Evolutionary conservation across 2,888 invertebrate genomes (phyloP).

Genomic region (Cataglyphis rosenhaueri): DNA sequence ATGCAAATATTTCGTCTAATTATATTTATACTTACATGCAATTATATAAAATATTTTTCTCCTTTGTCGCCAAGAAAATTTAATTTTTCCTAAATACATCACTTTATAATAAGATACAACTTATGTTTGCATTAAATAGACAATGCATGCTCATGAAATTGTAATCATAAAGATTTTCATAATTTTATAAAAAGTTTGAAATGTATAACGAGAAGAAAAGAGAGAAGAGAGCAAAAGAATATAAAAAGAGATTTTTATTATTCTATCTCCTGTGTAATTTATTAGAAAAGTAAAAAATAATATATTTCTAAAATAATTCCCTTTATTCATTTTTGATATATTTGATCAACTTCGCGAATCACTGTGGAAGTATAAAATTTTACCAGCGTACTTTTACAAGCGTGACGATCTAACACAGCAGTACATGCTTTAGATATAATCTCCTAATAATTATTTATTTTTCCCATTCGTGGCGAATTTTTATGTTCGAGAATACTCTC

Average conservation of each 20-base stretch:
- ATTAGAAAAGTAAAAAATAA: neutral
- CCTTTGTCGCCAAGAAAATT: neutral
- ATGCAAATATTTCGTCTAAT: slow-evolving; percentile 2
- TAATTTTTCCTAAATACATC: neutral
- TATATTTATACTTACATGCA: neutral
- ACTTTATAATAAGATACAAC: neutral
- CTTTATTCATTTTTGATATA: neutral
- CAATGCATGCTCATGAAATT: neutral
- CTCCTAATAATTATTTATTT: slow-evolving; percentile 6
- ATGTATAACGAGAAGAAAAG: neutral
- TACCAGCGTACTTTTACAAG: neutral
- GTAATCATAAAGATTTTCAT: neutral
- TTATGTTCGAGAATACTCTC: neutral
- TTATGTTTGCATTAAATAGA: neutral
- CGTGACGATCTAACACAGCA: neutral
- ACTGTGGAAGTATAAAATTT: neutral
- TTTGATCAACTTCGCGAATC: neutral
- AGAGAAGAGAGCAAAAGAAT: neutral
- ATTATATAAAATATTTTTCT: neutral
- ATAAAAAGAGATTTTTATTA: neutral
- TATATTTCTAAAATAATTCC: neutral
- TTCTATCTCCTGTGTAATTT: neutral
- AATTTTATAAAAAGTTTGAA: neutral
- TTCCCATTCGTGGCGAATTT: neutral
- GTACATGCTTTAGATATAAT: neutral